A percentile compares a stretch with the other conserved stretches of the same genome.
phyloP scores from a whole-genome alignment of 2,888 invertebrate genomes.

The Dicroscelio sp. region DNA sequence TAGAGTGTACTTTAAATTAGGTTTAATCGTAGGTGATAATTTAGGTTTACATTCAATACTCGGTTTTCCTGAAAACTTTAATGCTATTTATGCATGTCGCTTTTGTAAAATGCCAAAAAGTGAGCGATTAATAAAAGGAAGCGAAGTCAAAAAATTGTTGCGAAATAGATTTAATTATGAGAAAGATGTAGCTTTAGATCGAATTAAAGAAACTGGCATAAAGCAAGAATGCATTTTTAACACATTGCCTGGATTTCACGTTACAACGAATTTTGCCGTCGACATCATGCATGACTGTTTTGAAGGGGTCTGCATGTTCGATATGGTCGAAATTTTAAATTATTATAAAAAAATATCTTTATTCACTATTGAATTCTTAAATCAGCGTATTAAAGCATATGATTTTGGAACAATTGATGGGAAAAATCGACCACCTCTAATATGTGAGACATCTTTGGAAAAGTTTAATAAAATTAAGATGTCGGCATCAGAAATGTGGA shows the following conservation, averaged over 20 bases:
- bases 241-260: not conserved
- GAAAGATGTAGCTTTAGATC: constrained; percentile 1
- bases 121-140: not conserved
- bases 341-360: too few relatives aligned
- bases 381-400: too few relatives aligned
- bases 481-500: too few relatives aligned
- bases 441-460: too few relatives aligned
- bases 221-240: not conserved
- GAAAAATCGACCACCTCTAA: too few relatives aligned
- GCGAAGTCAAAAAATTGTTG: not conserved
- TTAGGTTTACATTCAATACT: constrained; percentile 12
- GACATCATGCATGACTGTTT: not conserved
- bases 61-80: constrained; percentile 36
- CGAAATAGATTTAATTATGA: not conserved
- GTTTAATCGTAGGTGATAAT: constrained; percentile 36
- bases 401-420: too few relatives aligned
- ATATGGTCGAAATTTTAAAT: not conserved
- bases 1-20: constrained; percentile 34
- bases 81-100: constrained; percentile 8
- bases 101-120: constrained; percentile 28
- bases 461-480: too few relatives aligned
- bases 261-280: not conserved
- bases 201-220: not conserved
- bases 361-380: too few relatives aligned
- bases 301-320: not conserved